phyloP scores from a whole-genome alignment of 2,888 invertebrate species.

The Cerastis rubricosa region DNA sequence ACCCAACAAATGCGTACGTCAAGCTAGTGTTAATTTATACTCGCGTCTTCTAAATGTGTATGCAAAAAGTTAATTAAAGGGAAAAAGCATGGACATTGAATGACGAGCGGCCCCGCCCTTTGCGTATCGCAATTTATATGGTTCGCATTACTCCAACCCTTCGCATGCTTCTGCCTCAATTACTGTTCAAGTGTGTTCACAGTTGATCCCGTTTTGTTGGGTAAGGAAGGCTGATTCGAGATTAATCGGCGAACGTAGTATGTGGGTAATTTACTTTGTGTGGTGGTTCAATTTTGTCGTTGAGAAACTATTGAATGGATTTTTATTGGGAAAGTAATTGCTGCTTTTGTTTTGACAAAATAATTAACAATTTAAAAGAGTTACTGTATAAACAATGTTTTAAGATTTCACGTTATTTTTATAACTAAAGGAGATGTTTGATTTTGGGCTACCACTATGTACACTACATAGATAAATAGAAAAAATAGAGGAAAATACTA shows the following conservation, averaged over 20 bases:
- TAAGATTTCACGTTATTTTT: too few relatives aligned
- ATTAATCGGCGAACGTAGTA: conserved; percentile 37
- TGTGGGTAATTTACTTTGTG: conserved; percentile 32
- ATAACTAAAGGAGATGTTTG: too few relatives aligned
- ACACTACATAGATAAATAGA: too few relatives aligned
- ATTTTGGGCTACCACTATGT: too few relatives aligned
- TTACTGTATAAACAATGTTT: too few relatives aligned
- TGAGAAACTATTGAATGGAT: neutral
- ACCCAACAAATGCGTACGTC: conserved; percentile 51
- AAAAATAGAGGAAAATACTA: too few relatives aligned
- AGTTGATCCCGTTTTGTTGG: conserved; percentile 61
- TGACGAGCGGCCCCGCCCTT: conserved; percentile 83
- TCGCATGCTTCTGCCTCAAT: conserved; percentile 81
- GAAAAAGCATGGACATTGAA: conserved; percentile 80
- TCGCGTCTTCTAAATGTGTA: conserved; percentile 64
- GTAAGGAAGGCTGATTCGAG: conserved; percentile 43
- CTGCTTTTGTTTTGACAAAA: neutral
- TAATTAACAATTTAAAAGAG: too few relatives aligned
- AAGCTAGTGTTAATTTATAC: conserved; percentile 63
- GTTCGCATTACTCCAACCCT: conserved; percentile 78
- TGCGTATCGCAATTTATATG: conserved; percentile 85
- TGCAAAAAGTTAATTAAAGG: conserved; percentile 87
- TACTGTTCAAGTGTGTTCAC: conserved; percentile 58
- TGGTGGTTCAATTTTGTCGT: neutral
- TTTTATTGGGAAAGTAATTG: neutral